Percentiles rank a stretch among this genome's conserved stretches.
phyloP scores from a whole-genome alignment of 2,888 invertebrate species.

The Autographa pulchrina region DNA sequence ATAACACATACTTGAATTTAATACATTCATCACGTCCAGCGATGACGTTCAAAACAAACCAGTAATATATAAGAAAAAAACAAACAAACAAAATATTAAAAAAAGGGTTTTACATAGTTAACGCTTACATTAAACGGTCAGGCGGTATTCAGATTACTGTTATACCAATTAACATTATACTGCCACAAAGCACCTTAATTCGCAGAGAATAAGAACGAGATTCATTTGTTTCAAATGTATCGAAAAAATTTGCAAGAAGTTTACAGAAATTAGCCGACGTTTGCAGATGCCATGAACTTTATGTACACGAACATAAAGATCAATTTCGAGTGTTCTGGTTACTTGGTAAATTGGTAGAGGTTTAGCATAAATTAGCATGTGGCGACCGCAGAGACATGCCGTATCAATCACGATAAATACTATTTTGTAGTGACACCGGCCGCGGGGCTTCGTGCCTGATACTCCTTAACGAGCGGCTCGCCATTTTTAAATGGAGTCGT shows the following conservation, averaged over 20 bases:
- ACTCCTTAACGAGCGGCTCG: slow-evolving; percentile 54
- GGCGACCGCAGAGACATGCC: slow-evolving; percentile 62
- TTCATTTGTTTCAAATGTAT: slow-evolving; percentile 2
- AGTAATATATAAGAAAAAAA: slow-evolving; percentile 48
- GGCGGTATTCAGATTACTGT: slow-evolving; percentile 60
- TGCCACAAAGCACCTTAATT: neutral
- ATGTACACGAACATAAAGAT: neutral
- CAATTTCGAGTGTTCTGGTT: neutral
- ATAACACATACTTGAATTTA: neutral
- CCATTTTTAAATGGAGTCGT: slow-evolving; percentile 50
- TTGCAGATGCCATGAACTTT: slow-evolving; percentile 10
- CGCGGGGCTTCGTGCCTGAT: slow-evolving; percentile 50
- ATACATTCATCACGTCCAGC: slow-evolving; percentile 35
- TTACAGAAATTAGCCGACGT: slow-evolving; percentile 26
- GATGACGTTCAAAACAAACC: slow-evolving; percentile 40
- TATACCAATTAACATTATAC: slow-evolving; percentile 31
- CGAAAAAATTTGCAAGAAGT: slow-evolving; percentile 22
- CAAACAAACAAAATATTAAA: slow-evolving; percentile 58
- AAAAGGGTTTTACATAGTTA: slow-evolving; percentile 58
- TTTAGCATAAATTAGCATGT: slow-evolving; percentile 67
- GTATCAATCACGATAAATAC: slow-evolving; percentile 70
- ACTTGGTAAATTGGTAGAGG: slow-evolving; percentile 8
- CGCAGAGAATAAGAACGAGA: neutral
- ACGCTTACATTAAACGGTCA: slow-evolving; percentile 59
- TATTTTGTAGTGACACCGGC: slow-evolving; percentile 65